Conservation (phyloP, 2,888 invertebrate species). For the Laothoe populi region DNA sequence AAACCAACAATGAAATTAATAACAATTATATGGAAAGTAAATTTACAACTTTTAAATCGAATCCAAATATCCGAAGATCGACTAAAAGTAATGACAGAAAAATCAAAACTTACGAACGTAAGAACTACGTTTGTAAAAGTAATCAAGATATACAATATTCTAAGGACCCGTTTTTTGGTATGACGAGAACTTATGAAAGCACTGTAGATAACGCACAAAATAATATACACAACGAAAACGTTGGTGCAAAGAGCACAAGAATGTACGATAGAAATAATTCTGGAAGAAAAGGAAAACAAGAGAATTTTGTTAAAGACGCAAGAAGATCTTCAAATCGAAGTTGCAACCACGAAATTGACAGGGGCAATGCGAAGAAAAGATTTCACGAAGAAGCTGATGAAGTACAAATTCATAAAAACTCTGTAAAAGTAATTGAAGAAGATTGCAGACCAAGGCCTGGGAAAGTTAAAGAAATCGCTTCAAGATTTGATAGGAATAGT, state of each 20-base stretch:
- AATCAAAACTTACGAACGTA: slow-evolving; percentile 45
- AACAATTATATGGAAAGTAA: slow-evolving; percentile 62
- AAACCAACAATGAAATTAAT: slow-evolving; percentile 64
- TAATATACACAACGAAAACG: slow-evolving; percentile 55
- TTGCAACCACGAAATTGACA: slow-evolving; percentile 44
- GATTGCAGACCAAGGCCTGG: slow-evolving; percentile 69
- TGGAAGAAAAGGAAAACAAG: slow-evolving; percentile 44
- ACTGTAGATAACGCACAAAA: slow-evolving; percentile 48
- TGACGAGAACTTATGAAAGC: slow-evolving; percentile 48
- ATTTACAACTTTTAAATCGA: slow-evolving; percentile 67
- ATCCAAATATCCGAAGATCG: slow-evolving; percentile 63
- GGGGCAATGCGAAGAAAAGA: slow-evolving; percentile 33
- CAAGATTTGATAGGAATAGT: slow-evolving; percentile 70
- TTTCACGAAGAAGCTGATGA: slow-evolving; percentile 48
- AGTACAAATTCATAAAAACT: slow-evolving; percentile 37
- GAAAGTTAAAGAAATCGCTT: slow-evolving; percentile 78
- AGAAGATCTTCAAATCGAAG: slow-evolving; percentile 59
- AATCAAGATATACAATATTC: slow-evolving; percentile 77
- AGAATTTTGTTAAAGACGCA: slow-evolving; percentile 43
- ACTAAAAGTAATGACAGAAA: slow-evolving; percentile 59
- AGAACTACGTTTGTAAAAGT: slow-evolving; percentile 61
- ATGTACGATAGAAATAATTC: slow-evolving; percentile 63
- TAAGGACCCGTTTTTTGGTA: slow-evolving; percentile 70
- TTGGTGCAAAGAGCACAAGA: slow-evolving; percentile 61
- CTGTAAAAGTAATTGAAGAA: slow-evolving; percentile 36